Conservation (phyloP, 2,113 vertebrate genomes). For the Proteles cristata region DNA sequence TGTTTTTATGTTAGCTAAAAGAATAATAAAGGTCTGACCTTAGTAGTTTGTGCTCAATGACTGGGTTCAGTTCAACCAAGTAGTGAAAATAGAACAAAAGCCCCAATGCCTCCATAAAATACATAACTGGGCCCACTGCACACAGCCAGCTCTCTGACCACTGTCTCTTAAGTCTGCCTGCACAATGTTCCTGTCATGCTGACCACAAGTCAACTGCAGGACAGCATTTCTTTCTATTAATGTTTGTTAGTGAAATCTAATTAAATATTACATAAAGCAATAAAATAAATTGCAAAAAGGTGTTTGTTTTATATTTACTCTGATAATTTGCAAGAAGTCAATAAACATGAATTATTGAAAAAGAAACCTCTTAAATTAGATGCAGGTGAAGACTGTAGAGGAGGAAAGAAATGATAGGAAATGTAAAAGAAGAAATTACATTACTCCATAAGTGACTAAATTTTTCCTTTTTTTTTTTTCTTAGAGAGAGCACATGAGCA, state of each 20-base stretch:
- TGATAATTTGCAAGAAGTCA: neutral
- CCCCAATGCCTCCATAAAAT: neutral
- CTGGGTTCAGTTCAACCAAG: neutral
- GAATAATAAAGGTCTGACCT: neutral
- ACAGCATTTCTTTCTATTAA: neutral
- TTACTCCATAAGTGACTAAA: neutral
- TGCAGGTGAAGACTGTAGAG: neutral
- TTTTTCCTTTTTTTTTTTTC: too few species aligned
- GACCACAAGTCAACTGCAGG: rapidly evolving
- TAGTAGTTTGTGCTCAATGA: neutral
- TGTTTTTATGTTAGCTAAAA: neutral
- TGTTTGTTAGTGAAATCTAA: neutral
- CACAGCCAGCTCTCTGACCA: neutral
- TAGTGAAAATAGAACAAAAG: neutral
- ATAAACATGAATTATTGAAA: neutral
- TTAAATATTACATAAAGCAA: neutral
- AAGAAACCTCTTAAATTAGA: neutral
- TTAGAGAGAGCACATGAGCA: too few species aligned
- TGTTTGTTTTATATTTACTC: neutral
- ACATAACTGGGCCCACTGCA: neutral
- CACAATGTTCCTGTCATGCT: neutral
- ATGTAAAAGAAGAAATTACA: neutral
- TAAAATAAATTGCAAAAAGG: neutral
- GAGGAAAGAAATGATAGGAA: neutral
- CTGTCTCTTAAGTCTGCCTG: neutral